Evolutionary conservation across 2,797 vertebrate genomes (phyloP).

Genomic region (Chloroceryle amazona): DNA sequence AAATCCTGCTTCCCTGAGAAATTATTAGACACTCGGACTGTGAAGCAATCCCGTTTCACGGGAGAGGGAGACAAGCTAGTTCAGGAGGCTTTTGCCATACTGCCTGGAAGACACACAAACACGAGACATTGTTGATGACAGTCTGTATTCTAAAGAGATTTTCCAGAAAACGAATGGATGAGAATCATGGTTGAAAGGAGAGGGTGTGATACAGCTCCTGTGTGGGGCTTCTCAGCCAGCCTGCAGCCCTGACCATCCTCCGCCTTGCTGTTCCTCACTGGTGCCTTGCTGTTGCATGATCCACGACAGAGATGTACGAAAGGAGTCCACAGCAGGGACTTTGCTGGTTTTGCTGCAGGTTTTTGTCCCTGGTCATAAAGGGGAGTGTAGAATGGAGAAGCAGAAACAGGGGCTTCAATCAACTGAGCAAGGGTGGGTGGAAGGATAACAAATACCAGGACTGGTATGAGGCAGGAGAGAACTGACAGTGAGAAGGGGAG

Average conservation of each 20-base stretch:
- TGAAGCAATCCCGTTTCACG: not conserved
- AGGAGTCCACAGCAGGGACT: not conserved
- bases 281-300: not conserved
- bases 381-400: not conserved
- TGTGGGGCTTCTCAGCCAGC: not conserved
- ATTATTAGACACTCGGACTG: not conserved
- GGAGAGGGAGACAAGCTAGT: not conserved
- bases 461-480: not conserved
- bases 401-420: not conserved
- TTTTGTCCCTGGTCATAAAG: not conserved
- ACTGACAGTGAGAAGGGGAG: not conserved
- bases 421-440: not conserved
- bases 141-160: not conserved
- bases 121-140: accelerated
- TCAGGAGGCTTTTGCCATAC: not conserved
- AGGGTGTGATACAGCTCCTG: not conserved
- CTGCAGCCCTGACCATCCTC: not conserved
- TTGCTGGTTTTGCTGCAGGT: not conserved
- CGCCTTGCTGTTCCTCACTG: not conserved
- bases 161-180: not conserved
- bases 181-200: not conserved
- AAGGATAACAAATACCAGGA: not conserved
- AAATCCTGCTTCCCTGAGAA: not conserved
- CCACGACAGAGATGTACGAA: not conserved
- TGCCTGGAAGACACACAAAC: not conserved